phyloP scores from a whole-genome alignment of 2,888 invertebrate species.

The Orthonevra nobilis region DNA sequence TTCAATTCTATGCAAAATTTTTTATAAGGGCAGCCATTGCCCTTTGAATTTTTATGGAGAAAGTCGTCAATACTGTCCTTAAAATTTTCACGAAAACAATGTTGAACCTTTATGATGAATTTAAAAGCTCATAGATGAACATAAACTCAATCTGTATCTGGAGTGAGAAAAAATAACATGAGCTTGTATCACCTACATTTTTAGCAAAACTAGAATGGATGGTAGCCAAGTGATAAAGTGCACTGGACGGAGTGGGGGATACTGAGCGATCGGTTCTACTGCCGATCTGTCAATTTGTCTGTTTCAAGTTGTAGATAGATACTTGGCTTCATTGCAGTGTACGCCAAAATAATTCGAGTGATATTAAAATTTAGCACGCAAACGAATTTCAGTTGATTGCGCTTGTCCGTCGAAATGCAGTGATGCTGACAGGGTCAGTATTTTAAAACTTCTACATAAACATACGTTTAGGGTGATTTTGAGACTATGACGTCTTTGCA shows the following conservation, averaged over 20 bases:
- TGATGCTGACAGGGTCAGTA: slow-evolving; percentile 27
- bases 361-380: slow-evolving; percentile 45
- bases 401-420: slow-evolving; percentile 28
- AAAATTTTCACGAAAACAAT: no score
- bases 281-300: slow-evolving; percentile 49
- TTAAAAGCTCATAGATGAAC: no score
- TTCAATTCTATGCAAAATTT: no score
- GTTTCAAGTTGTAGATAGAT: slow-evolving; percentile 6
- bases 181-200: slow-evolving; percentile 39
- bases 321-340: slow-evolving; percentile 10
- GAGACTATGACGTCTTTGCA: no score
- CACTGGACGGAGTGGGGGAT: no score
- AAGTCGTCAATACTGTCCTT: no score
- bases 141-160: slow-evolving; percentile 45
- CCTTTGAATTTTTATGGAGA: no score
- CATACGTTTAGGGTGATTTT: no score
- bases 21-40: no score
- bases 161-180: slow-evolving; percentile 60
- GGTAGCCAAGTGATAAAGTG: no score
- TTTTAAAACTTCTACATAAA: slow-evolving; percentile 7
- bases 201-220: not conserved
- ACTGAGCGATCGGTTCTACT: no score
- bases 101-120: no score
- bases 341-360: slow-evolving; percentile 61
- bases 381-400: slow-evolving; percentile 27